These are phyloP conservation scores for Carlito syrichta DNA, from an alignment of 2,113 vertebrate genomes.

Conservation along the genomic window DNA sequence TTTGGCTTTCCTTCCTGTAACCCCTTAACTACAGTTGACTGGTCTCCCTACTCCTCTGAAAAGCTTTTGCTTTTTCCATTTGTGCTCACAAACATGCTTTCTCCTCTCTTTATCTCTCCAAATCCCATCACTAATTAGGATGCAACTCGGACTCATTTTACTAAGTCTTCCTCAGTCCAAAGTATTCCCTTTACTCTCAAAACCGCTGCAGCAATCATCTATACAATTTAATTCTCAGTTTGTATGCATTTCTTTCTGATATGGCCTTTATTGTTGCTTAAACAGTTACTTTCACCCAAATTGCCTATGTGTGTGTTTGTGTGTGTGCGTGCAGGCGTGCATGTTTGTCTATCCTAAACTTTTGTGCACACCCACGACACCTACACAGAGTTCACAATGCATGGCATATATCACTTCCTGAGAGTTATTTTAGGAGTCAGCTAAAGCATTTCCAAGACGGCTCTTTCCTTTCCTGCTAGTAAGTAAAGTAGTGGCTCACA, in stretches of 20 bases:
- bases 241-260: neutral
- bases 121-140: neutral
- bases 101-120: neutral
- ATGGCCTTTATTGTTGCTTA: neutral
- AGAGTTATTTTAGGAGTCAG: slow-evolving; percentile 19
- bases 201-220: neutral
- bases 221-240: neutral
- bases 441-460: slow-evolving; percentile 39
- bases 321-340: too few species aligned
- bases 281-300: neutral
- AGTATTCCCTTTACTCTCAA: neutral
- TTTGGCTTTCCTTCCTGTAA: neutral
- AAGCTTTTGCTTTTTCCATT: neutral
- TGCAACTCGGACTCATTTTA: neutral
- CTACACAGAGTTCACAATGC: neutral
- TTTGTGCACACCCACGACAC: neutral
- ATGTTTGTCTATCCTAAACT: neutral
- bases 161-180: neutral
- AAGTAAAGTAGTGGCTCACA: neutral
- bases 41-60: neutral
- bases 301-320: neutral
- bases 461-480: neutral
- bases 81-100: neutral
- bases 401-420: neutral
- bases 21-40: neutral